Evolutionary conservation across 2,797 vertebrate species (phyloP).

Genomic region (Sebastes steindachneri): DNA sequence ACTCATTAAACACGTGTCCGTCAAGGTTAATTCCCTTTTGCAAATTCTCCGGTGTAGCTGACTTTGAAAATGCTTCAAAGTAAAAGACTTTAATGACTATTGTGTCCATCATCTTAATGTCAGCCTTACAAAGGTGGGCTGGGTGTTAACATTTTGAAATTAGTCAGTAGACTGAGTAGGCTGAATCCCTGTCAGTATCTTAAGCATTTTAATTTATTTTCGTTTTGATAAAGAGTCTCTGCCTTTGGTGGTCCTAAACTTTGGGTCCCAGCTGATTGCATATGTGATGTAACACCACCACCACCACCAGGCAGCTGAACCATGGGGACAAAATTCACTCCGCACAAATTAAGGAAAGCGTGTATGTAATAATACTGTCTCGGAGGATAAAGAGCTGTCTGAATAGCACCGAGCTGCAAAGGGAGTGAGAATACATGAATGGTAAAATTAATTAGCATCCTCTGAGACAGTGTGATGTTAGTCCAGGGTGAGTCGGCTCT

Average conservation of each 20-base stretch:
- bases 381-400: conserved; percentile 8
- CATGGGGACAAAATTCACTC: not conserved
- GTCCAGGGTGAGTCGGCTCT: conserved; percentile 10
- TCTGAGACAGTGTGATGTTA: conserved; percentile 11
- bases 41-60: not conserved
- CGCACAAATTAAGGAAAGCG: conserved; percentile 1
- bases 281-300: not conserved
- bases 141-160: not conserved
- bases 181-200: not conserved
- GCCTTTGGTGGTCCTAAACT: not conserved
- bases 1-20: not conserved
- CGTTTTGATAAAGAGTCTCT: not conserved
- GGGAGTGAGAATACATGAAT: conserved; percentile 17
- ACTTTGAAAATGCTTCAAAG: conserved; percentile 3
- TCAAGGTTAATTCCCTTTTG: not conserved
- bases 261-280: not conserved
- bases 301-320: not conserved
- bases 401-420: conserved; percentile 13
- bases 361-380: conserved; percentile 4
- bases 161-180: not conserved
- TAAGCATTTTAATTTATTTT: not conserved
- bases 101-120: not conserved
- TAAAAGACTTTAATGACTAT: not conserved
- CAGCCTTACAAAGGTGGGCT: not conserved
- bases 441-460: conserved; percentile 48